phyloP scores from a whole-genome alignment of 2,797 vertebrate species.

The Emydoidea blandingii region DNA sequence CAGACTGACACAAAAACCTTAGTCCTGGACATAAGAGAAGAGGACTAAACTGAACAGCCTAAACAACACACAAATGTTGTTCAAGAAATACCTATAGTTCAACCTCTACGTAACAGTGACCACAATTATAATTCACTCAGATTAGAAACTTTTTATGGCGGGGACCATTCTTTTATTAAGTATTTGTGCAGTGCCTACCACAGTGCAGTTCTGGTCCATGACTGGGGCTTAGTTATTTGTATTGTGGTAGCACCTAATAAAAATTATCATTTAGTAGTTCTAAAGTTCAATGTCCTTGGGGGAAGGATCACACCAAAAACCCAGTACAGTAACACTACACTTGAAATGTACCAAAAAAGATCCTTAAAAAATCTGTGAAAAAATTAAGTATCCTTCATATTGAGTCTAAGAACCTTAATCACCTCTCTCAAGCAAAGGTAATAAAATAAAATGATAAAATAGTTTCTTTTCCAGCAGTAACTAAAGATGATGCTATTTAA shows the following conservation, averaged over 20 bases:
- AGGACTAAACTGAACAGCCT: background rate
- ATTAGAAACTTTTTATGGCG: background rate
- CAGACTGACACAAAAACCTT: slow-evolving; percentile 32
- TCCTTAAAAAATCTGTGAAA: too few relatives aligned
- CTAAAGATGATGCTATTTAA: too few relatives aligned
- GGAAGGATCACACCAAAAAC: background rate
- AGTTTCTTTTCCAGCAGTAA: too few relatives aligned
- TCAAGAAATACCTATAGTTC: background rate
- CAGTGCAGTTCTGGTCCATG: background rate
- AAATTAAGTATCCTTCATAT: too few relatives aligned
- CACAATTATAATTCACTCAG: slow-evolving; percentile 1
- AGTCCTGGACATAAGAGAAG: slow-evolving; percentile 44
- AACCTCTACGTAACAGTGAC: background rate
- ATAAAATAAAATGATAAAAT: too few relatives aligned
- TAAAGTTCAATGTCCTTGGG: background rate
- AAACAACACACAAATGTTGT: slow-evolving; percentile 28
- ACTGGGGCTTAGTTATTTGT: background rate
- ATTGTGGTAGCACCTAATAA: too few relatives aligned
- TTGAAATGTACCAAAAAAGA: background rate
- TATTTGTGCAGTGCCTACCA: slow-evolving; percentile 16
- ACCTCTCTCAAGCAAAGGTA: too few relatives aligned
- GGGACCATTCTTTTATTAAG: slow-evolving; percentile 19
- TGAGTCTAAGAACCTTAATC: too few relatives aligned
- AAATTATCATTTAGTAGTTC: background rate
- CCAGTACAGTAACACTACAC: background rate